A percentile compares a stretch with the other conserved stretches of the same genome.
These are phyloP conservation scores for Theocolax elegans DNA, from an alignment of 1,140 invertebrate species.

Conservation along the genomic window DNA sequence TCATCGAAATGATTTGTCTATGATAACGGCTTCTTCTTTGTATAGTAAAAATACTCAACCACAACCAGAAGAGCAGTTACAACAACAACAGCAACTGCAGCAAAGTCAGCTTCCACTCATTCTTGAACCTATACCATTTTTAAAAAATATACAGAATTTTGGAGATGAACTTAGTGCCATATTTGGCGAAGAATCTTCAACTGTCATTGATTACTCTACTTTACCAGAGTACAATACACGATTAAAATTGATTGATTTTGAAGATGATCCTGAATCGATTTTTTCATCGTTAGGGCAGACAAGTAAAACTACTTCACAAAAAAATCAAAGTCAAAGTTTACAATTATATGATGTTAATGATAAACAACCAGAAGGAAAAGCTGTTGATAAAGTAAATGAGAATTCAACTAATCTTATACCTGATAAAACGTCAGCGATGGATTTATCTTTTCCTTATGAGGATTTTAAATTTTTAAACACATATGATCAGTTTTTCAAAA, in stretches of 20 bases:
- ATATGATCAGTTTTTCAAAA: slow-evolving; percentile 55
- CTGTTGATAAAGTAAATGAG: slow-evolving; percentile 11
- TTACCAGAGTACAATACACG: slow-evolving; percentile 49
- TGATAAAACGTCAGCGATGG: slow-evolving; percentile 48
- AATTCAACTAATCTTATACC: slow-evolving; percentile 51
- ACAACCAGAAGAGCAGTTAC: neutral
- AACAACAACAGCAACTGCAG: slow-evolving; percentile 43
- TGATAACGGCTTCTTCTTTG: slow-evolving; percentile 42
- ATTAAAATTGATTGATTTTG: slow-evolving; percentile 51
- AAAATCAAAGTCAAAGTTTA: slow-evolving; percentile 19
- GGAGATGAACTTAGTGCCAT: slow-evolving; percentile 51
- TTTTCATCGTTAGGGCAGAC: slow-evolving; percentile 46
- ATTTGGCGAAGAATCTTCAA: slow-evolving; percentile 39
- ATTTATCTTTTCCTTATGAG: slow-evolving; percentile 48
- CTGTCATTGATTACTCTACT: slow-evolving; percentile 43
- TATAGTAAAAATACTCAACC: slow-evolving; percentile 1
- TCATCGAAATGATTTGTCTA: slow-evolving; percentile 47
- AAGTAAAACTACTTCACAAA: slow-evolving; percentile 46
- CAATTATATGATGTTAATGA: slow-evolving; percentile 32
- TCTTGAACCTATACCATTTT: slow-evolving; percentile 49
- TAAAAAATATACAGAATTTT: slow-evolving; percentile 48
- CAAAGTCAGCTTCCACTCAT: slow-evolving; percentile 46
- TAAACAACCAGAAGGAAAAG: slow-evolving; percentile 9
- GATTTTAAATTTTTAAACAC: slow-evolving; percentile 52
- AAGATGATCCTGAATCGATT: slow-evolving; percentile 49